phyloP scores from a whole-genome alignment of 2,113 vertebrate species.

The Coptodon rendalli region DNA sequence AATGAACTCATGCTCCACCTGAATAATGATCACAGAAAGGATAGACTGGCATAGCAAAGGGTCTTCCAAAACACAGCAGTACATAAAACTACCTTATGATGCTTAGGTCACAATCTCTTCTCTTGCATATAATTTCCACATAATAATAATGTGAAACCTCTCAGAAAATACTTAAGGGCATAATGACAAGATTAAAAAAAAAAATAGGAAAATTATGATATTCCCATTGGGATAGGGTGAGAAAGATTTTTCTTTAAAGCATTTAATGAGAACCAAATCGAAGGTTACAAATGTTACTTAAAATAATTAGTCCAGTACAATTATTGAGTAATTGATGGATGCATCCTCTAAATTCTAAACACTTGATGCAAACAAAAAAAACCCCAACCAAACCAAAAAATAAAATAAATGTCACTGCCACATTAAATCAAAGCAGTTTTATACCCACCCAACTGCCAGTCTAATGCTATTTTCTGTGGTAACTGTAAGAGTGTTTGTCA shows the following conservation, averaged over 20 bases:
- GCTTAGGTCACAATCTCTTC: neutral
- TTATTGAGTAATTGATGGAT: neutral
- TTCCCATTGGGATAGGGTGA: neutral
- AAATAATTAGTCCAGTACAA: neutral
- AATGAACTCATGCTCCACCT: slow-evolving; percentile 85
- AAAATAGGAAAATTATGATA: neutral
- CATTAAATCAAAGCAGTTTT: neutral
- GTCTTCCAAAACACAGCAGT: neutral
- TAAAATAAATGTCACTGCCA: neutral
- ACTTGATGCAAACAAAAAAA: neutral
- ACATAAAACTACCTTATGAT: neutral
- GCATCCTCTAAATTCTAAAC: neutral
- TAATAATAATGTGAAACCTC: neutral
- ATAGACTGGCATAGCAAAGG: neutral
- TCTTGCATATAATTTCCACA: neutral
- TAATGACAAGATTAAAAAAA: neutral
- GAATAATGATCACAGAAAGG: slow-evolving; percentile 19
- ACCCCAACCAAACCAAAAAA: neutral
- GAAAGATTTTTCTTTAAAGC: neutral
- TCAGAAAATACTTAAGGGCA: neutral
- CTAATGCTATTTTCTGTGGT: neutral
- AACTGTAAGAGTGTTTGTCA: neutral
- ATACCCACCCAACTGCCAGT: neutral
- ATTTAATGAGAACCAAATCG: neutral
- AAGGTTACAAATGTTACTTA: neutral